Evolutionary conservation across 1,140 invertebrate species (phyloP).

Genomic region (Pseudomyrmex concolor): DNA sequence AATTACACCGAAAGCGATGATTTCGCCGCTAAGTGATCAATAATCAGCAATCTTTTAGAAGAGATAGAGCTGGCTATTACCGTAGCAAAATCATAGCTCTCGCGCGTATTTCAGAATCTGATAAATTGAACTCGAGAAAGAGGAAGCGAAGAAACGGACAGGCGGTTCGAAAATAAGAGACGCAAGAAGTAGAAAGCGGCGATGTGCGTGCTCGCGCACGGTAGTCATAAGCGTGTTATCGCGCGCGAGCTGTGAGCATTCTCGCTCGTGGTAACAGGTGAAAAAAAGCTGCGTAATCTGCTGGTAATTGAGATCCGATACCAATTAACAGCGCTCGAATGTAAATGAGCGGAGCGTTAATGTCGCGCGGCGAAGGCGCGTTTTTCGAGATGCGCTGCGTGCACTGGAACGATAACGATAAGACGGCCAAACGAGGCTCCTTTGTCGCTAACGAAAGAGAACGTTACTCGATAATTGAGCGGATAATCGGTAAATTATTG

Average conservation of each 20-base stretch:
- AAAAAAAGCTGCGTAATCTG: slow-evolving; percentile 72
- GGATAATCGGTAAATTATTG: slow-evolving; percentile 47
- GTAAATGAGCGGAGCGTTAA: slow-evolving; percentile 66
- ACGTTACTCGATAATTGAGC: slow-evolving; percentile 45
- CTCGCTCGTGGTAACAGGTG: slow-evolving; percentile 65
- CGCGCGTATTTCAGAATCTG: slow-evolving; percentile 75
- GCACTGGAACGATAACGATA: slow-evolving; percentile 16
- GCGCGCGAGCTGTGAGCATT: slow-evolving; percentile 44
- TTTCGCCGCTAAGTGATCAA: slow-evolving; percentile 44
- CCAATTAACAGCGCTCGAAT: slow-evolving; percentile 72
- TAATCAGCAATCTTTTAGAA: slow-evolving; percentile 63
- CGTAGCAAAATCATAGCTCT: slow-evolving; percentile 72
- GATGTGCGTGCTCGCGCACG: not conserved
- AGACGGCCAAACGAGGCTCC: slow-evolving; percentile 4
- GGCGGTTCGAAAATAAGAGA: not conserved
- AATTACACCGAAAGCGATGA: slow-evolving; percentile 72
- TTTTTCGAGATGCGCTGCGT: slow-evolving; percentile 37
- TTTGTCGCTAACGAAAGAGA: slow-evolving; percentile 38
- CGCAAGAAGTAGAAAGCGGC: slow-evolving; percentile 13
- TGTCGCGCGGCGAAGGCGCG: slow-evolving; percentile 36
- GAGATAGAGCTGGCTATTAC: slow-evolving; percentile 67
- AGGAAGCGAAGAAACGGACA: slow-evolving; percentile 49
- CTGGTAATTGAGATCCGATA: slow-evolving; percentile 79
- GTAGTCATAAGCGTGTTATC: slow-evolving; percentile 70
- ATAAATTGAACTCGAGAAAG: slow-evolving; percentile 76